These are phyloP conservation scores for Poeciliopsis turneri DNA, from an alignment of 2,797 vertebrate species.

Conservation along the genomic window DNA sequence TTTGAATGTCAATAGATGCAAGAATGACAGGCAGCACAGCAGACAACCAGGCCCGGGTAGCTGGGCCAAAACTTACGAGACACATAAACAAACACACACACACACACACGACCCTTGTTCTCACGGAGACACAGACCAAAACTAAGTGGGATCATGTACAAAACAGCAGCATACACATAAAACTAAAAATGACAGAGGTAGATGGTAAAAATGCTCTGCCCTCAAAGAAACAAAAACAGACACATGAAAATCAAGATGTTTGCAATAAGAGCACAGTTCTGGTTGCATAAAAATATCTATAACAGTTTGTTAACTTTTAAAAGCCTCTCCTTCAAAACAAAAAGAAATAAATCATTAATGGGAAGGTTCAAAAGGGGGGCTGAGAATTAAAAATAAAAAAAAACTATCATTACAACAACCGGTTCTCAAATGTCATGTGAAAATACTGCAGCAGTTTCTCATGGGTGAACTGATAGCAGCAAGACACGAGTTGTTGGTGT, in stretches of 20 bases:
- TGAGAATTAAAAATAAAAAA: constrained; percentile 12
- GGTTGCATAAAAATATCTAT: constrained; percentile 30
- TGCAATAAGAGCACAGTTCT: constrained; percentile 30
- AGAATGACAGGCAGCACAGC: constrained; percentile 75
- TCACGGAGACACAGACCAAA: constrained; percentile 45
- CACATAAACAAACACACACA: constrained; percentile 65
- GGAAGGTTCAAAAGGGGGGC: constrained; percentile 1
- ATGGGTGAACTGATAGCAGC: constrained; percentile 16
- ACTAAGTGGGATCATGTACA: constrained; percentile 40
- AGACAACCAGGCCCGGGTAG: constrained; percentile 57
- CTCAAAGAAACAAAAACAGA: constrained; percentile 42
- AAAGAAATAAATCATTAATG: constrained; percentile 33
- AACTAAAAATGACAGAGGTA: constrained; percentile 27
- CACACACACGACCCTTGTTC: constrained; percentile 38
- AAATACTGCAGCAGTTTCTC: constrained; percentile 35
- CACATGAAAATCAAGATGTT: constrained; percentile 52
- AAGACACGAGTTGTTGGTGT: constrained; percentile 50
- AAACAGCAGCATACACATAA: constrained; percentile 45
- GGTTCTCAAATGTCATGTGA: constrained; percentile 37
- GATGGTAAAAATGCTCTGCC: constrained; percentile 25
- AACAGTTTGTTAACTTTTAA: constrained; percentile 44
- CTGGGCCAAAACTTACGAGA: constrained; percentile 66
- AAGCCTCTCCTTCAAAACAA: constrained; percentile 20
- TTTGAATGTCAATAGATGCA: constrained; percentile 79
- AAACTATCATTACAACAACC: neutral